Conservation (phyloP, 2,888 invertebrate genomes). For the Brachyptera putata region DNA sequence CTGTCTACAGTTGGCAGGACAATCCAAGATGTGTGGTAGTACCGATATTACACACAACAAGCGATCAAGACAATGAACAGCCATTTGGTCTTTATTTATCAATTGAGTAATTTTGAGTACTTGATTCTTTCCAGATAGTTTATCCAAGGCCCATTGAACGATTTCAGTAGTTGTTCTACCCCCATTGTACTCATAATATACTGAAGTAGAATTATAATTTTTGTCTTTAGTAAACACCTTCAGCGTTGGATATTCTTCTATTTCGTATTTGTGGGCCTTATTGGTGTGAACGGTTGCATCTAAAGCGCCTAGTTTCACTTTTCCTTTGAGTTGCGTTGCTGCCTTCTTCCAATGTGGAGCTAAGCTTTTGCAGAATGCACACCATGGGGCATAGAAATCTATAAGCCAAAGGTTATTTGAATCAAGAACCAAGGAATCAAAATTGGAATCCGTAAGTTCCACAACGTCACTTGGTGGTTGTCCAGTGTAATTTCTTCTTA, state of each 20-base stretch:
- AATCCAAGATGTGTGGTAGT: background rate
- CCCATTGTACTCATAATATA: constrained; percentile 85
- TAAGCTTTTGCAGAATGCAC: constrained; percentile 93
- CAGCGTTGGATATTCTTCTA: constrained; percentile 94
- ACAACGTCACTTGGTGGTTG: constrained; percentile 62
- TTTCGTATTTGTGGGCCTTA: constrained; percentile 77
- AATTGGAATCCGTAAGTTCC: constrained; percentile 93
- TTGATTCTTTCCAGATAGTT: constrained; percentile 49
- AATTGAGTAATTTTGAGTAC: background rate
- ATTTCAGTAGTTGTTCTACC: constrained; percentile 88
- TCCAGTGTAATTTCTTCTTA: constrained; percentile 54
- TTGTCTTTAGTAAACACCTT: constrained; percentile 77
- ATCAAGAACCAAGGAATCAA: constrained; percentile 83
- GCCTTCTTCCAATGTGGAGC: constrained; percentile 96
- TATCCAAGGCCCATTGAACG: constrained; percentile 82
- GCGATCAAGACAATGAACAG: background rate
- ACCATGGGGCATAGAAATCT: constrained; percentile 97
- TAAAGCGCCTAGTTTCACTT: constrained; percentile 90
- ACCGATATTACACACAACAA: background rate
- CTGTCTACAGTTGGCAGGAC: constrained; percentile 40
- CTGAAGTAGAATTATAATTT: no score
- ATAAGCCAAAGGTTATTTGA: constrained; percentile 97
- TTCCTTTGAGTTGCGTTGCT: constrained; percentile 90
- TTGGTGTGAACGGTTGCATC: constrained; percentile 89
- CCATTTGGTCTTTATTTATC: no score